Conservation (phyloP, 2,888 invertebrate genomes). For the Notodonta ziczac region DNA sequence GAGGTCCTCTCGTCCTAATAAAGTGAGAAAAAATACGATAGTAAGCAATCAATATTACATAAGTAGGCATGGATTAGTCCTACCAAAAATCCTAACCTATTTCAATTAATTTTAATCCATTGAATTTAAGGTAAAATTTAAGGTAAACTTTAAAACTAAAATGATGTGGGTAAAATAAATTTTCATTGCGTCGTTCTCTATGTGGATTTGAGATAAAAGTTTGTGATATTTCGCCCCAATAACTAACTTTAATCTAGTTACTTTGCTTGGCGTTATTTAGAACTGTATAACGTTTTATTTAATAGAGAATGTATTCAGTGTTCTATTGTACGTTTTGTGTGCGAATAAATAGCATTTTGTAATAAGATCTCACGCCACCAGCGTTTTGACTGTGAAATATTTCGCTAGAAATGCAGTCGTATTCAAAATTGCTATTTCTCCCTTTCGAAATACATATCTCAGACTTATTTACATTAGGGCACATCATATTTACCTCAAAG, state of each 20-base stretch:
- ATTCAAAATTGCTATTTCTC: conserved; percentile 2
- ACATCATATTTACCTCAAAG: background rate
- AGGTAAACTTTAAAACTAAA: background rate
- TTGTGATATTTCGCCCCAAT: background rate
- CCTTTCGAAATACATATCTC: background rate
- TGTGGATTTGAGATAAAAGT: background rate
- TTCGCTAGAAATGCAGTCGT: conserved; percentile 3
- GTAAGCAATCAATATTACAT: too few species aligned
- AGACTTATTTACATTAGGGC: background rate
- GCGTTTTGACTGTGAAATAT: conserved; percentile 5
- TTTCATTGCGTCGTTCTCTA: background rate
- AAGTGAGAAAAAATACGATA: too few species aligned
- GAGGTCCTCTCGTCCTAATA: too few species aligned
- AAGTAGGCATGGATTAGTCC: too few species aligned
- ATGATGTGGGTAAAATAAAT: background rate
- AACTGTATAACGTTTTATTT: background rate
- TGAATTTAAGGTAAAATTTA: background rate
- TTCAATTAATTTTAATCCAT: background rate
- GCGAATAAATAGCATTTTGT: conserved; percentile 8
- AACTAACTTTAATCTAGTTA: background rate
- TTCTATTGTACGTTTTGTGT: conserved; percentile 10
- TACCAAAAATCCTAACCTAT: too few species aligned
- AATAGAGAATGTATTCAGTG: conserved; percentile 7
- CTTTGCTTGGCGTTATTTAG: conserved; percentile 1
- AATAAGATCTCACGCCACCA: conserved; percentile 3